Evolutionary conservation across 1,140 invertebrate genomes (phyloP).

Genomic region (Zaprionus taronus): DNA sequence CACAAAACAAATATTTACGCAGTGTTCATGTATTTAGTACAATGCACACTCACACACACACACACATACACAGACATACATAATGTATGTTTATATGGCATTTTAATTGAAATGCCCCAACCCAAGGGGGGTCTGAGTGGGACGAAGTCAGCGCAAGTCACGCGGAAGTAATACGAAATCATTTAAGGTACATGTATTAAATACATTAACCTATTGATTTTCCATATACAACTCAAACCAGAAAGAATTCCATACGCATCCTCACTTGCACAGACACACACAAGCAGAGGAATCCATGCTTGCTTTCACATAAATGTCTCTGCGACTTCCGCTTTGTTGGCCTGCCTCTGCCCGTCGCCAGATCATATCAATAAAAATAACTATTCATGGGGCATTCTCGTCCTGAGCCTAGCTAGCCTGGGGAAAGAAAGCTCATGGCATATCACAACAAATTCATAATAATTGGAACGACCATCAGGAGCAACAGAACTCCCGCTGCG

Average conservation of each 20-base stretch:
- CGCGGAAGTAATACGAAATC: slow-evolving; percentile 72
- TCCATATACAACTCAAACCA: slow-evolving; percentile 44
- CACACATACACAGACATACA: slow-evolving; percentile 2
- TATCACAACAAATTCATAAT: slow-evolving; percentile 58
- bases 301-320: slow-evolving; percentile 23
- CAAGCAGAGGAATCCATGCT: background rate
- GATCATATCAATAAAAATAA: slow-evolving; percentile 44
- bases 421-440: background rate
- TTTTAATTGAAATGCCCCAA: slow-evolving; percentile 72
- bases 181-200: slow-evolving; percentile 70
- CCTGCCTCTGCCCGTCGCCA: slow-evolving; percentile 14
- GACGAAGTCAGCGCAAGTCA: slow-evolving; percentile 44
- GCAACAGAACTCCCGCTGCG: slow-evolving; percentile 21
- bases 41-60: background rate
- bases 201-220: slow-evolving; percentile 79
- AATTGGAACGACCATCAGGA: slow-evolving; percentile 47
- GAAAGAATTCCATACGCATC: slow-evolving; percentile 32
- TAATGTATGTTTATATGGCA: slow-evolving; percentile 19
- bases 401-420: background rate
- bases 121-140: slow-evolving; percentile 19
- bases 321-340: slow-evolving; percentile 40
- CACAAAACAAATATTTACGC: slow-evolving; percentile 46
- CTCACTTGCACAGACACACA: slow-evolving; percentile 17
- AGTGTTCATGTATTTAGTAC: slow-evolving; percentile 3
- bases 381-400: slow-evolving; percentile 31